Evolutionary conservation across 2,113 vertebrate species (phyloP).

Genomic region (Paramisgurnus dabryanus): DNA sequence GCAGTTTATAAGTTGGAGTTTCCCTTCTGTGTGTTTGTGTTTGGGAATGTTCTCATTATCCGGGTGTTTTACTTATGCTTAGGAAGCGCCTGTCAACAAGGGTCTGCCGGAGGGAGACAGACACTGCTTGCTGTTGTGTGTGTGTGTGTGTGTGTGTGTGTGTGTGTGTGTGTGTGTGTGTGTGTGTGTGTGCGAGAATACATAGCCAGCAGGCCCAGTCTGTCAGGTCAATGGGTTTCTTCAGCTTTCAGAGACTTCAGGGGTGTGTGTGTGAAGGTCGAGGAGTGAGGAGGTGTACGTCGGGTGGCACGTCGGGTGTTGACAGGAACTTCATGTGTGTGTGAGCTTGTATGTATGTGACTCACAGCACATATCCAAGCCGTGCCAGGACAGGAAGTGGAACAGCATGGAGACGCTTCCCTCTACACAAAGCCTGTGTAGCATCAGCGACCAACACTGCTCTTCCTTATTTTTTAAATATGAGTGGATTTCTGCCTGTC

Average conservation of each 20-base stretch:
- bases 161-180: conserved; percentile 12
- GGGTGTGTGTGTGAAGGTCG: conserved; percentile 40
- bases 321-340: conserved; percentile 23
- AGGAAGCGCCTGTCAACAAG: conserved; percentile 38
- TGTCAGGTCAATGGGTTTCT: conserved; percentile 51
- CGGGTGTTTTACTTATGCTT: conserved; percentile 31
- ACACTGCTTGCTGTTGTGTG: conserved; percentile 23
- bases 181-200: conserved; percentile 25
- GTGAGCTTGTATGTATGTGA: background rate
- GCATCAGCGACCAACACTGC: background rate
- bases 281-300: conserved; percentile 8
- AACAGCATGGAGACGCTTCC: conserved; percentile 44
- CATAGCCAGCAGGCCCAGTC: conserved; percentile 43
- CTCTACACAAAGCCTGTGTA: conserved; percentile 30
- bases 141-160: conserved; percentile 17
- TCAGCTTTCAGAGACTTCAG: background rate
- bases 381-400: conserved; percentile 37
- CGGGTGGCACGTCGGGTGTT: conserved; percentile 32
- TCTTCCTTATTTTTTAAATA: conserved; percentile 13
- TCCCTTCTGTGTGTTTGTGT: background rate
- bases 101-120: conserved; percentile 35
- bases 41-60: conserved; percentile 34
- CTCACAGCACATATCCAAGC: background rate
- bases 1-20: conserved; percentile 8
- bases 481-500: background rate